Base-by-base conservation (phyloP, 1,140 invertebrate genomes). In the Oryctes rhinoceros region DNA sequence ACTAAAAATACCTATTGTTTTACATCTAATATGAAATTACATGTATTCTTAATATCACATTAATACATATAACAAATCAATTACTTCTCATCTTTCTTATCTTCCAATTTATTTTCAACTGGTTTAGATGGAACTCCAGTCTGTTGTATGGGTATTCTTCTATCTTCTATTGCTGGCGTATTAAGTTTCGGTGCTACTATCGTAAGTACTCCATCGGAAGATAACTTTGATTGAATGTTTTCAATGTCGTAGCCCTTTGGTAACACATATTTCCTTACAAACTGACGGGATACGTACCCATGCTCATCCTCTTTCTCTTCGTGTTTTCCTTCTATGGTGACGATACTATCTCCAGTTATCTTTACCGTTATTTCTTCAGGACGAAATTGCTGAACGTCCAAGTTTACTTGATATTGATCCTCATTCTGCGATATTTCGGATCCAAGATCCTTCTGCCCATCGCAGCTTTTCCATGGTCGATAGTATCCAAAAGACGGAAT, bases 331-430 rank as follows among this genome's bases (percentile, higher is more conserved):
- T 94, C 91, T 1, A 95, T 89, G 1, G 94, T 85, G 0, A 94
- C 88, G 6, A 88, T 90, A 71, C 92, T 92, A 75, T 95, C 94
- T 3, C 92, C 91, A 0, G 93, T 94, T 0, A 92, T 90, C 85
- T 95, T 96, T 0, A 98, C 94, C 5, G 91, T 90, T 11, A 98
- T 92, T 86, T 97, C 96, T 67, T 94, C 92, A 0, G 96, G 95
- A 49, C 91, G 89, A 86, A 97, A 98, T 82, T 97, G 95, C 49
- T 95, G 92, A 0, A 98, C 94, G 85, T 97, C 96, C 85, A 96
- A 86, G 81, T 91, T 92, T 0, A 94, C 91, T 85, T 95, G 91
- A 82, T 92, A 93, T 5, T 90, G 89, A 53, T 92, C 89, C 48
- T 91, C 91, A 80, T 91, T 89, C 6, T 62, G 20, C n/a, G 80